Percentiles rank a stretch among this genome's conserved stretches.
phyloP scores from a whole-genome alignment of 35 echinoderm and acorn worm genomes.

The Chiridota heheva region DNA sequence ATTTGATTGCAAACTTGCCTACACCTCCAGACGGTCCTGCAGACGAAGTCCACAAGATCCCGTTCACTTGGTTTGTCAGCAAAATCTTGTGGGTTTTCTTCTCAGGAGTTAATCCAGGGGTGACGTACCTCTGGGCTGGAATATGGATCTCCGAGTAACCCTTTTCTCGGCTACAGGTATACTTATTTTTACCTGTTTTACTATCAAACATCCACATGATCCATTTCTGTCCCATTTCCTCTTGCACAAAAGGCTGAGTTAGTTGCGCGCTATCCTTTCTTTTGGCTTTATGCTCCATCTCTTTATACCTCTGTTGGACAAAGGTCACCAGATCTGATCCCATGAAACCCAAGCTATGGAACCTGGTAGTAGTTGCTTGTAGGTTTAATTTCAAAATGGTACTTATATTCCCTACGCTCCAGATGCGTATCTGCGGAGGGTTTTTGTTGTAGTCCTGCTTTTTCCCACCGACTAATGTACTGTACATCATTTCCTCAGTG shows the following conservation, averaged over 20 bases:
- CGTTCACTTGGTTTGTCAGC: too few relatives aligned
- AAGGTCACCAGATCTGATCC: background rate
- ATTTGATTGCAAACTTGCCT: slow-evolving; percentile 16
- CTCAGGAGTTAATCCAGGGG: too few relatives aligned
- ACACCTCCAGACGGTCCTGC: background rate
- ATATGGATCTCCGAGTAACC: too few relatives aligned
- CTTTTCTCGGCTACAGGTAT: too few relatives aligned
- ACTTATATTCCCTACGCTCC: slow-evolving; percentile 2
- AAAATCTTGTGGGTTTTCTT: too few relatives aligned
- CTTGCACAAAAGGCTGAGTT: too few relatives aligned
- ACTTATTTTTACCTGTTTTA: too few relatives aligned
- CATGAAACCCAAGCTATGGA: slow-evolving; percentile 7
- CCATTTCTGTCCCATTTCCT: too few relatives aligned
- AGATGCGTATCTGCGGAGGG: slow-evolving; percentile 4
- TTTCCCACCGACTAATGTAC: slow-evolving; percentile 16
- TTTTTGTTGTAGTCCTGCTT: slow-evolving; percentile 16
- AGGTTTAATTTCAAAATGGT: background rate
- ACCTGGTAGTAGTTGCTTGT: background rate
- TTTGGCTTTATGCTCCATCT: too few relatives aligned
- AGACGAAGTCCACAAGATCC: background rate
- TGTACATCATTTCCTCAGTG: background rate
- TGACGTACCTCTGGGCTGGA: too few relatives aligned
- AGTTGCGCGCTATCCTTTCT: too few relatives aligned
- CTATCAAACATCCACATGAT: too few relatives aligned
- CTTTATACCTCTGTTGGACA: slow-evolving; percentile 25